phyloP scores from a whole-genome alignment of 1,140 invertebrate species.

The Neelides sp. region DNA sequence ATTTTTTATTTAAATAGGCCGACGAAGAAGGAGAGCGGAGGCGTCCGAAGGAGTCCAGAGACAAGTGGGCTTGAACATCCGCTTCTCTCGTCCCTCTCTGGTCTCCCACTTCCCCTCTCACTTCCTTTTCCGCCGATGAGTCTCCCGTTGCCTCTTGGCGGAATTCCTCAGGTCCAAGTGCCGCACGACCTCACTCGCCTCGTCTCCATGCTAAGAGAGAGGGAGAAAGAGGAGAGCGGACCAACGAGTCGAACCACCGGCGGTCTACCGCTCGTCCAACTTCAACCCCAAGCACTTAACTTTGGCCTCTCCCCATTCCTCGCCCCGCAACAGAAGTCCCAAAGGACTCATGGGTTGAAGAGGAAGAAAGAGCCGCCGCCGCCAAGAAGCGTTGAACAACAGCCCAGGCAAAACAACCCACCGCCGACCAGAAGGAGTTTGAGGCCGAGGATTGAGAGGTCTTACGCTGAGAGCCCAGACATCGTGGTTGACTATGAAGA shows the following conservation, averaged over 20 bases:
- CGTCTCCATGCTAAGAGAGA: slow-evolving; percentile 23
- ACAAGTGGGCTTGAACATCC: slow-evolving; percentile 13
- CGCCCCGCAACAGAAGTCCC: slow-evolving; percentile 18
- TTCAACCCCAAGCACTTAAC: no score
- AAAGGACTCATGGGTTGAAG: slow-evolving; percentile 15
- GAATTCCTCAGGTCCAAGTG: slow-evolving; percentile 28
- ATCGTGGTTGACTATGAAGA: slow-evolving; percentile 39
- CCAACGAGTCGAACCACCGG: background rate
- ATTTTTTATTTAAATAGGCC: no score
- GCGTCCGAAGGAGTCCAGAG: no score
- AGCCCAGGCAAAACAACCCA: slow-evolving; percentile 8
- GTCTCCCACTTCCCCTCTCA: slow-evolving; percentile 12
- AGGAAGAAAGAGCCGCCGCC: slow-evolving; percentile 29
- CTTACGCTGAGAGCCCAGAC: slow-evolving; percentile 56
- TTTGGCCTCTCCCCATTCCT: no score
- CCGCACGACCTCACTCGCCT: slow-evolving; percentile 29
- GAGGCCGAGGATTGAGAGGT: slow-evolving; percentile 61
- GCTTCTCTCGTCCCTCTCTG: background rate
- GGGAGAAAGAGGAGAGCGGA: slow-evolving; percentile 11
- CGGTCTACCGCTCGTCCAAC: no score
- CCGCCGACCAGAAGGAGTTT: slow-evolving; percentile 46
- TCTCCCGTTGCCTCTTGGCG: slow-evolving; percentile 8
- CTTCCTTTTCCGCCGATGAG: slow-evolving; percentile 4
- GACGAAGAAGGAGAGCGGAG: no score
- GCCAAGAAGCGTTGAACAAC: slow-evolving; percentile 1